Base-by-base conservation (phyloP, 2,888 invertebrate genomes). In the Volucella bombylans region DNA sequence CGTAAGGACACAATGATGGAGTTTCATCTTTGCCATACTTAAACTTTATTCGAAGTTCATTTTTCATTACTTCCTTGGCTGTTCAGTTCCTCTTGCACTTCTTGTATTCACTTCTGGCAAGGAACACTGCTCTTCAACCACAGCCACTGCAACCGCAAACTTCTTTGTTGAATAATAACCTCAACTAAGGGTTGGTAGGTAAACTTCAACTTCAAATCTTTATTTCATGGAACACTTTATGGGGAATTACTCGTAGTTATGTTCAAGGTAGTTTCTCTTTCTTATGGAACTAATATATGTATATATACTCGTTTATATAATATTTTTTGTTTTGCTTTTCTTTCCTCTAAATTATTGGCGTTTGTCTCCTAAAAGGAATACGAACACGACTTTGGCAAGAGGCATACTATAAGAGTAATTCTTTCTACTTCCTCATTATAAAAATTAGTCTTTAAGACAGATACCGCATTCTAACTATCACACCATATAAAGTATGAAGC, bases 161-260 rank as follows among this genome's bases (percentile, higher is more conserved):
- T 79, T 69, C 79, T 82, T 73, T 82, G 82, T 79, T 74, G 79
- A 79, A 79, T 82, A 73, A 82, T 79, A 73, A 78, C 79, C 72
- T 31, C 79, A 79, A 73, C 73, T 73, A 57, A 47, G 79, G 52
- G 31, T 31, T 31, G 31, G 31, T 31, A 6, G 31, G 73, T 65
- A 79, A 82, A 79, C 79, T 74, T 72, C 73, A 64, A 73, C 73
- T 73, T 73, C 12, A 61, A 78, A 77, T 82, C 45, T 76, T 52
- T 65, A 18, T 43, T 62, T 47, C 54, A 82, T n/a, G 43, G 61
- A 67, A 49, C 59, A 49, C 54, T 67, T 18, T 59, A 76, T 69
- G 64, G 50, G 68, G 67, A 59, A 39, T 72, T 54, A 18, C 18
- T 18, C 18, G 18, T 18, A 64, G 71, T 64, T 41, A 50, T 69